A percentile compares a stretch with the other conserved stretches of the same genome.
These are phyloP conservation scores for Drosophila varians DNA, from an alignment of 1,140 invertebrate genomes.

Conservation along the genomic window DNA sequence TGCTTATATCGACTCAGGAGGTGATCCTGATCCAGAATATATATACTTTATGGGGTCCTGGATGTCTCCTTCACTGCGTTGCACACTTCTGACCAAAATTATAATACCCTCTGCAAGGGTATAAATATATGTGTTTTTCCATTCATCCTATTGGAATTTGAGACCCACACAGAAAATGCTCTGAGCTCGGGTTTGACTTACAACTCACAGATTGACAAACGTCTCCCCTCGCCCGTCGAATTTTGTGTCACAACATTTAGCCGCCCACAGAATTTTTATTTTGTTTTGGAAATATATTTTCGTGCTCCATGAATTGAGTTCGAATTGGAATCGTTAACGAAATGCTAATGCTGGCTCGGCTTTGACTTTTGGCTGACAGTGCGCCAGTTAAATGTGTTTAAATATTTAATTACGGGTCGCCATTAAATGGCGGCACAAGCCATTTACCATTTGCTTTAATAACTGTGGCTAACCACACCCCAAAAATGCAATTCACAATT, in stretches of 20 bases:
- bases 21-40: too few species aligned
- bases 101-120: too few species aligned
- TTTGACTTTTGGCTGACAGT: slow-evolving; percentile 50
- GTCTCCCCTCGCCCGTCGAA: not conserved
- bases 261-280: slow-evolving; percentile 18
- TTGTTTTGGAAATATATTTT: slow-evolving; percentile 31
- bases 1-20: too few species aligned
- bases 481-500: slow-evolving; percentile 45
- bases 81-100: too few species aligned
- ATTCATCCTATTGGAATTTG: slow-evolving; percentile 4
- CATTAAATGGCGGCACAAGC: slow-evolving; percentile 52
- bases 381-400: slow-evolving; percentile 39
- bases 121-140: too few species aligned
- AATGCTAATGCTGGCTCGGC: slow-evolving; percentile 60
- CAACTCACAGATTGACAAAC: slow-evolving; percentile 11
- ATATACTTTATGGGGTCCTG: too few species aligned
- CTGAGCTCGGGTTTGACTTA: not conserved
- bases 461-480: slow-evolving; percentile 54
- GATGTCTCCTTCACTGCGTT: too few species aligned
- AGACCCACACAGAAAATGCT: slow-evolving; percentile 13
- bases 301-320: slow-evolving; percentile 26
- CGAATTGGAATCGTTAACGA: slow-evolving; percentile 21
- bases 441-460: slow-evolving; percentile 48
- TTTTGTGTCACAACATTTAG: slow-evolving; percentile 13
- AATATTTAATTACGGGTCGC: slow-evolving; percentile 74